Evolutionary conservation across 2,888 invertebrate species (phyloP), one percentile per base, ranked within the genome.

Genomic region (Hyposoter dolosus): DNA sequence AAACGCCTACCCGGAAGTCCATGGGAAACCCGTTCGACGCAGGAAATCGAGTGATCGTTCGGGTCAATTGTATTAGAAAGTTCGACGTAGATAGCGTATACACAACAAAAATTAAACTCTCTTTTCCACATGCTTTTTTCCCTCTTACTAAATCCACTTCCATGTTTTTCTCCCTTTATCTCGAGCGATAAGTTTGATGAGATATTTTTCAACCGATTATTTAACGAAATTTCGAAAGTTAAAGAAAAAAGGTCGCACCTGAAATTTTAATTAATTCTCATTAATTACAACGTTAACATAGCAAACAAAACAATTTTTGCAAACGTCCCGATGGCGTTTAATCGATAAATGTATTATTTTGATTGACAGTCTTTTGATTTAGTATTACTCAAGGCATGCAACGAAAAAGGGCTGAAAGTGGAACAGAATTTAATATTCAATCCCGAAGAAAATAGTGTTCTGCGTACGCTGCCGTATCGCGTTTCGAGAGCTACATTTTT

Each of bases 1-100:
- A 90, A 90, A 90, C 89, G 89, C 87, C 82, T 80, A 91, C 87
- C 89, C 88, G 90, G 89, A 91, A 91, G 85, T 89, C 85, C 84
- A 89, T 84, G 84, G 89, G 89, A 89, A 90, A 89, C 89, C 74
- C 89, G 89, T 88, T 90, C 88, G 75, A 86, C 81, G 79, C 77
- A 69, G 89, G 88, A 90, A 90, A 90, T 89, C 86, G 85, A 89
- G 81, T 88, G 89, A 89, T 89, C 88, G 84, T 65, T 79, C 72
- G 88, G 60, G 88, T 85, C 80, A 86, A 88, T 88, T 84, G 69
- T 86, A 89, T 90, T 89, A 87, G 87, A 83, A 88, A 88, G 84
- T 88, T 69, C 69, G 79, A 50, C 50, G 77, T 69, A n/a, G 28
- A 40, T 50, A 45, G 17, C 35, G 35, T 19, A 10, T 45, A 17